Conservation (phyloP, 2,113 vertebrate genomes). For the Periophthalmodon schlosseri region DNA sequence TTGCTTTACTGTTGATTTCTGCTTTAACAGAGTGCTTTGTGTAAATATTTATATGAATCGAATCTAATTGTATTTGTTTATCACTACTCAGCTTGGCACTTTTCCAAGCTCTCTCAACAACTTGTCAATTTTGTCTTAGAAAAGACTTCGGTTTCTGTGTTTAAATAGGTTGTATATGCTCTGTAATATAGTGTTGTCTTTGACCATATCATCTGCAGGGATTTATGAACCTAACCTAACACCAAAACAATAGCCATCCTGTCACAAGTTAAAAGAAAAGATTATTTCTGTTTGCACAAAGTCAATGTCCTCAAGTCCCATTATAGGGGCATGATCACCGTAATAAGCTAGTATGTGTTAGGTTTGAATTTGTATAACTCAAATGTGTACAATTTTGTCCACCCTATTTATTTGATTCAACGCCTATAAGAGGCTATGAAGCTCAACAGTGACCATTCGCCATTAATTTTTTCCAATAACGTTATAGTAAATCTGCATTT, state of each 20-base stretch:
- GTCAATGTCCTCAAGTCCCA: not conserved
- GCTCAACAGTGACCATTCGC: not conserved
- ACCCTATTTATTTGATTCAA: not conserved
- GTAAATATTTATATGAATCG: conserved; percentile 25
- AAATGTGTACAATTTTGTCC: not conserved
- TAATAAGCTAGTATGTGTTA: conserved; percentile 37
- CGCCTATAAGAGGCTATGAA: too few relatives aligned
- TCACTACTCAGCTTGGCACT: conserved; percentile 19
- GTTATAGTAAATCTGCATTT: too few relatives aligned
- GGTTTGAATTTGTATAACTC: not conserved
- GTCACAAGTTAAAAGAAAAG: not conserved
- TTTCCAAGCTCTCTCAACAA: conserved; percentile 17
- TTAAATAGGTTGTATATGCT: not conserved
- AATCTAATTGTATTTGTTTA: not conserved
- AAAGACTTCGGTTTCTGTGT: not conserved
- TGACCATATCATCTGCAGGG: not conserved
- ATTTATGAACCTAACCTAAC: conserved; percentile 7
- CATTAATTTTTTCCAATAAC: too few relatives aligned
- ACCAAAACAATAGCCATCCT: not conserved
- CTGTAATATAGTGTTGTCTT: not conserved
- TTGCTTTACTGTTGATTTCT: conserved; percentile 15
- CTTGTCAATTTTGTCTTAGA: not conserved
- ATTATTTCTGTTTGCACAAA: not conserved
- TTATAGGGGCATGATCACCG: conserved; percentile 18
- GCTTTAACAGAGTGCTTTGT: not conserved